Base-by-base conservation (phyloP, 1,140 invertebrate genomes). In the Holcopasites calliopsidis region DNA sequence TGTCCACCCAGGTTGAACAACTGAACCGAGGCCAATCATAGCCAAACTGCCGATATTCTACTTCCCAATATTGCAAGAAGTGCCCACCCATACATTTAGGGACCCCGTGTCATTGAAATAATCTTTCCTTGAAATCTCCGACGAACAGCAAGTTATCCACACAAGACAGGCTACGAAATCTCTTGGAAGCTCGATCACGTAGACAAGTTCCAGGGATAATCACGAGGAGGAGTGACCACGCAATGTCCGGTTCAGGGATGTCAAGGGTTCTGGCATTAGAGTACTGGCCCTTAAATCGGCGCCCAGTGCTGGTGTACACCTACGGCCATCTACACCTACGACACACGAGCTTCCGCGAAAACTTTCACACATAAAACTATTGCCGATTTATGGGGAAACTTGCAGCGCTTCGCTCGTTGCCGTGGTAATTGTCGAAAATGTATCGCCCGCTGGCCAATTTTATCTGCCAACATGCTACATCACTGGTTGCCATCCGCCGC, bases 301-400 rank as follows among this genome's bases (percentile, higher is more conserved):
- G 21, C 76, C 54, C 64, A 57, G 31, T 69, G 55, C 58, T 69
- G 40, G 31, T 38, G 33, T 47, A 35, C 78, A 60, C 74, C 75
- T 80, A 65, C 70, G 62, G 28, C 74, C 66, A 42, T 55, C 83
- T n/a, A n/a, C 79, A 85, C 81, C 79, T 84, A 68, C 62, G 66
- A 82, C 72, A 80, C 80, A 77, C 69, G 73, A 76, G 73, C 40
- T 70, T 73, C 77, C 62, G 73, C 76, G 79, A 70, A 86, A 88
- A 88, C 79, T 88, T 87, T 77, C 55, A 55, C 82, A 83, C 84
- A 85, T 87, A 88, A 89, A 88, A 89, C 88, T 88, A 88, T 88
- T 78, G 69, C 72, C 80, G 83, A 89, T 89, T 89, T 89, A 89
- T 85, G 86, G 78, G 78, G 54, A 82, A 88, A 89, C 84, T 89